These are phyloP conservation scores for Hedychridium roseum DNA, from an alignment of 2,888 invertebrate species.

Conservation along the genomic window DNA sequence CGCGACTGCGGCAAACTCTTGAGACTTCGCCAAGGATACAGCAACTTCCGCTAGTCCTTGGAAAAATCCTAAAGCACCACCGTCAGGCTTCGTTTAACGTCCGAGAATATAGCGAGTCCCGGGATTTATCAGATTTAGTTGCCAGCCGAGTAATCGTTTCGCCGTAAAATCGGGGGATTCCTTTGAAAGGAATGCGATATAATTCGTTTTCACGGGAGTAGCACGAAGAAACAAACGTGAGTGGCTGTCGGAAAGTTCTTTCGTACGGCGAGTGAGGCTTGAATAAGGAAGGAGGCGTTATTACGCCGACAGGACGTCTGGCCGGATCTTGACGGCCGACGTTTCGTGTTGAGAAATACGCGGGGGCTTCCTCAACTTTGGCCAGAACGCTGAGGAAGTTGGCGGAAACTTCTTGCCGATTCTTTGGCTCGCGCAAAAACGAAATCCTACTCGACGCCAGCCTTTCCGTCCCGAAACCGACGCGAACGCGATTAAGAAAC, in stretches of 20 bases:
- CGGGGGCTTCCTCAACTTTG: constrained; percentile 11
- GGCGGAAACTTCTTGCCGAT: constrained; percentile 22
- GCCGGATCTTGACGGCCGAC: constrained; percentile 22
- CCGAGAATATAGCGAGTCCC: constrained; percentile 25
- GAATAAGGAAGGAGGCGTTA: constrained; percentile 30
- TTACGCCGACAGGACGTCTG: constrained; percentile 21
- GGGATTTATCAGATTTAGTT: no score
- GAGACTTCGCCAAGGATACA: not conserved
- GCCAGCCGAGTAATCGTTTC: no score
- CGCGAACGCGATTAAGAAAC: constrained; percentile 16
- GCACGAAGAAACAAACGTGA: constrained; percentile 19
- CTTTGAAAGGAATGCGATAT: no score
- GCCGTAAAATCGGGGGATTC: no score
- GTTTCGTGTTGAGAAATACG: constrained; percentile 21
- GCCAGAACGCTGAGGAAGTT: constrained; percentile 20
- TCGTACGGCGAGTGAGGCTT: constrained; percentile 10
- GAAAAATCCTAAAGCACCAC: constrained; percentile 29
- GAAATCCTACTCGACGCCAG: constrained; percentile 15
- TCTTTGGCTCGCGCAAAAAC: constrained; percentile 18
- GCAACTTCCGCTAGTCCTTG: constrained; percentile 23
- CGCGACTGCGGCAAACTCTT: no score
- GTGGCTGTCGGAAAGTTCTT: constrained; percentile 23
- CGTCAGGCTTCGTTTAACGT: constrained; percentile 14
- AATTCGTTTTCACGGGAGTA: not conserved
- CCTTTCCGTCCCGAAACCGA: constrained; percentile 11